Base-by-base conservation (phyloP, 2,797 vertebrate species). In the Argya squamiceps region DNA sequence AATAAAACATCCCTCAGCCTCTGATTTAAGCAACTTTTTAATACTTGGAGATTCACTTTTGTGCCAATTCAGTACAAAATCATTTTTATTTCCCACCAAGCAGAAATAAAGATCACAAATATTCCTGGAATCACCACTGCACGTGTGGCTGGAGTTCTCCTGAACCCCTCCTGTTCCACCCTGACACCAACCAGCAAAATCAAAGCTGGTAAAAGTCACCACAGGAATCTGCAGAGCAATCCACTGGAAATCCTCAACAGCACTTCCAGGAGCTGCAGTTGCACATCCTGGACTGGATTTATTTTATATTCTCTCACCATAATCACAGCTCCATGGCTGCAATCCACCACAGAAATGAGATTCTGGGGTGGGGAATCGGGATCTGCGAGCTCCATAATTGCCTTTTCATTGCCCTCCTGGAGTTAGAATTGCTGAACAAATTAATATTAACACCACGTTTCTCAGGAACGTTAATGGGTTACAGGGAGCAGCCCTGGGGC, bases 351-450 rank as follows among this genome's bases (percentile, higher is more conserved):
- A 47, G 39, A 30, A 63, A 11, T 37, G 50, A 19, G 29, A 59
- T 69, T 70, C 59, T 4, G 0, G 81, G 36, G 26, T 32, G 78
- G 36, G 88, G 58, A 74, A 88, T 10, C 36, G 39, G 11, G 34
- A 37, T 34, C 86, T 44, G 34, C 4, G 26, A 79, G 56, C 68
- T 92, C 60, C 70, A 11, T 21, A 93, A 93, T 74, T 95, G 78
- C 84, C 47, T 89, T 92, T 93, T 89, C 93, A 93, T 92, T 86
- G 81, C 20, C 20, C 75, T 93, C 89, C 82, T 12, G 59, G 37
- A 84, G 86, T 37, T 17, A 55, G 85, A 52, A 58, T 82, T 95
- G 92, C 78, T 84, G 65, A 49, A 74, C 62, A 94, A 96, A 92
- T 67, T n/a, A 92, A 90, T 93, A 81, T 93, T 69, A 96, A 53